Evolutionary conservation across 2,888 invertebrate genomes (phyloP), one percentile per base, ranked within the genome.

Genomic region (Drosophila anomalata): DNA sequence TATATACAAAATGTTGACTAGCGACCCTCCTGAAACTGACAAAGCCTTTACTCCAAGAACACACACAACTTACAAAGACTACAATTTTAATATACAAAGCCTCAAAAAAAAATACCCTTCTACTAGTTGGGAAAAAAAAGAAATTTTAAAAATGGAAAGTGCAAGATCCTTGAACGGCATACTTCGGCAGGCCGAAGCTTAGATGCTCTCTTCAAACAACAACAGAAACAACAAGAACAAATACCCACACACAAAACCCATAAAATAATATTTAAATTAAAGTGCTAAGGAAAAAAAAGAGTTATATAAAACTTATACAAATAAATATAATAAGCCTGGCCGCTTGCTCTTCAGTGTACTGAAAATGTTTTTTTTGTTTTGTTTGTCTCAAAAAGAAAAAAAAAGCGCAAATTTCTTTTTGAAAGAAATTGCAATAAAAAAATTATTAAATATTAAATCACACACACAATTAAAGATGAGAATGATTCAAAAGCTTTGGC

Each of bases 161-260:
- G 9, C 36, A 55, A 59, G 50, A 56, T 58, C 57, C 55, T 61
- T 58, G 54, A 60, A 56, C 70, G 63, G 74, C 73, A 77, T 54
- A 56, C 83, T 81, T 81, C 87, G 80, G 80, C 80, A 79, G 80
- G 87, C 80, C 87, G 85, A 87, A 76, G 81, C 42, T 56, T 58
- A 69, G 67, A 74, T 78, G 72, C 69, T 75, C 73, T 63, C 14
- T 60, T 70, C 67, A 78, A 56, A 56, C 57, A 17, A 55, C 67
- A 50, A 12, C 17, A 47, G 33, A 36, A 56, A 22, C 50, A 44
- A 56, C 22, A 52, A 44, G 53, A 22, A 52, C 65, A 59, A 22
- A 51, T 4, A 52, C 22, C 20, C 26, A 52, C 26, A 50, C 14
- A 65, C 53, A 56, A 67, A 20, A 33, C 51, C 60, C 39, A 39